Evolutionary conservation across 1,140 invertebrate species (phyloP).

Genomic region (Ips typographus): DNA sequence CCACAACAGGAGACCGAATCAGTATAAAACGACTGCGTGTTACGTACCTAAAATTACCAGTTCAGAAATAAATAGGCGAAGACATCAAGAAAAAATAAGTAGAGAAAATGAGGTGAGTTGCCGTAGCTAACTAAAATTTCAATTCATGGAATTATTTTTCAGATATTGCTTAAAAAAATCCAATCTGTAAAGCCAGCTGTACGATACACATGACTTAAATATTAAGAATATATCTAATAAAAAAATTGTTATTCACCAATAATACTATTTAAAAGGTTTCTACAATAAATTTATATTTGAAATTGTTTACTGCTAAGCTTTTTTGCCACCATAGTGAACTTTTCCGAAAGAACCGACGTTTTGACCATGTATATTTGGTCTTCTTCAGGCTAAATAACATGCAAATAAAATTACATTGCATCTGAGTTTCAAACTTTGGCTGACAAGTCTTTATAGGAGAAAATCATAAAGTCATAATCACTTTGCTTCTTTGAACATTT

Average conservation of each 20-base stretch:
- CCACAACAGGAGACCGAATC: constrained; percentile 37
- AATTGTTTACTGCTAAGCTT: no score
- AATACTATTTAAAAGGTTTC: no score
- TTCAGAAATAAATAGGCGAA: constrained; percentile 40
- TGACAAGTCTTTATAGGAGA: no score
- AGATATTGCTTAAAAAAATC: constrained; percentile 43
- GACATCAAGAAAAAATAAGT: constrained; percentile 41
- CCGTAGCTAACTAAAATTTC: background rate
- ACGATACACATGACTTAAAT: constrained; percentile 5
- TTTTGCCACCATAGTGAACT: no score
- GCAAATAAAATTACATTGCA: no score
- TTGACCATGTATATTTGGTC: no score
- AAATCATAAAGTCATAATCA: background rate
- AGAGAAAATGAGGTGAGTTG: constrained; percentile 41
- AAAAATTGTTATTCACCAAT: no score
- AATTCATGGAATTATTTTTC: constrained; percentile 26
- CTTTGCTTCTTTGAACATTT: background rate
- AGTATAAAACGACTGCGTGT: constrained; percentile 17
- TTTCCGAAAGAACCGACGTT: no score
- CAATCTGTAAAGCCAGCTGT: constrained; percentile 41
- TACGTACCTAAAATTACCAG: constrained; percentile 31
- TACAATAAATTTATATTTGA: no score
- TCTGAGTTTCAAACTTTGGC: no score
- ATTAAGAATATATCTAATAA: no score
- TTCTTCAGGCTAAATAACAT: no score